Conservation (phyloP, 1,140 invertebrate species). For the Aricia agestis region DNA sequence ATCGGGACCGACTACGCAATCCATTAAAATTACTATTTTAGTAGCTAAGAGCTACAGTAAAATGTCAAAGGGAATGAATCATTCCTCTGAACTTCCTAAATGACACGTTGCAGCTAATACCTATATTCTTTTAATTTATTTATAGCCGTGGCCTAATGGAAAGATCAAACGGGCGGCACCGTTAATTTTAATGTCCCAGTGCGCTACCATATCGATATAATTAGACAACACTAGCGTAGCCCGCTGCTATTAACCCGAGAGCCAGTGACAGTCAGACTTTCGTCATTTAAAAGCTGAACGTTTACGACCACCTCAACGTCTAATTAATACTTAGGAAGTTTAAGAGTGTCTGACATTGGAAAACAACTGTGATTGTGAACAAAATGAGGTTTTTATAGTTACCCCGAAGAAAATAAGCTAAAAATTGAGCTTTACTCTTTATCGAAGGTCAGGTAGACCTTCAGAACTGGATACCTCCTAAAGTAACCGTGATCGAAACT, state of each 20-base stretch:
- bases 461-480: too few species aligned
- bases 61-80: not conserved
- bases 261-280: too few species aligned
- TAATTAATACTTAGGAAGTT: too few species aligned
- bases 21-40: not conserved
- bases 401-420: too few species aligned
- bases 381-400: too few species aligned
- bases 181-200: slow-evolving; percentile 74
- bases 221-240: slow-evolving; percentile 54
- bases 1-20: not conserved
- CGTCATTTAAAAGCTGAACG: too few species aligned
- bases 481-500: too few species aligned
- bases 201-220: slow-evolving; percentile 63
- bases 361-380: too few species aligned
- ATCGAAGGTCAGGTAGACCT: too few species aligned
- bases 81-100: not conserved
- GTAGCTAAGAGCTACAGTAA: not conserved
- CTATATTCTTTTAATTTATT: slow-evolving; percentile 39
- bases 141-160: slow-evolving; percentile 69
- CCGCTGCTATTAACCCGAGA: slow-evolving; percentile 30
- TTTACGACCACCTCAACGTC: too few species aligned
- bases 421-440: too few species aligned
- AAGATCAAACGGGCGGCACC: slow-evolving; percentile 69
- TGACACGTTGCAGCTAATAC: slow-evolving; percentile 2
- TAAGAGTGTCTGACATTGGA: too few species aligned